These are phyloP conservation scores for Falco columbarius DNA, from an alignment of 2,797 vertebrate species.

Conservation along the genomic window DNA sequence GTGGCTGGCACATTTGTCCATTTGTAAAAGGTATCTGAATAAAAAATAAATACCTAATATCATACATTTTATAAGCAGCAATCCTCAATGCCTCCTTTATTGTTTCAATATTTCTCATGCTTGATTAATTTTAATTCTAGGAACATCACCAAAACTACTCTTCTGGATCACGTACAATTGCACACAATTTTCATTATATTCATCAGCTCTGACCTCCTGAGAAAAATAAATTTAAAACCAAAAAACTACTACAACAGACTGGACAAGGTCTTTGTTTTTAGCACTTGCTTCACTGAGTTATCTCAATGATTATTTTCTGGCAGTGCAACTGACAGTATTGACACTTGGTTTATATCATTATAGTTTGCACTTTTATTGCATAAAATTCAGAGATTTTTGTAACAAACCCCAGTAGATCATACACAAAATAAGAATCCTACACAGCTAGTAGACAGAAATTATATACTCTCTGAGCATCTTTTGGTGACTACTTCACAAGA, in stretches of 20 bases:
- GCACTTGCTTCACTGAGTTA: background rate
- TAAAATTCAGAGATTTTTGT: background rate
- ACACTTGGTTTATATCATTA: background rate
- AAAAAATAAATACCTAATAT: constrained; percentile 48
- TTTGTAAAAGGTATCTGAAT: constrained; percentile 94
- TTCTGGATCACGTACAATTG: background rate
- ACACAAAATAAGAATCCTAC: background rate
- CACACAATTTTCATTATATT: background rate
- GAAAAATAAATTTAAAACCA: background rate
- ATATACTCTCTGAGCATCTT: background rate
- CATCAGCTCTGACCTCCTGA: background rate
- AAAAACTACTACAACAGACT: background rate
- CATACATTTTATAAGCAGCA: background rate
- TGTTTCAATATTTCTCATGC: background rate
- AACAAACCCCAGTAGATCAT: background rate
- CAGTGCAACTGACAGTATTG: background rate
- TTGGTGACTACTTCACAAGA: background rate
- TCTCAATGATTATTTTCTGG: background rate
- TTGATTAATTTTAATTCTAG: background rate
- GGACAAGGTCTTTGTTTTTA: background rate
- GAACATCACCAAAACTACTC: background rate
- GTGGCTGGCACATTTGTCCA: constrained; percentile 89
- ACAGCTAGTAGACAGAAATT: background rate
- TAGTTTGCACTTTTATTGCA: background rate
- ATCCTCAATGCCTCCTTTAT: background rate